These are phyloP conservation scores for Odontomyia ornata DNA, from an alignment of 2,888 invertebrate genomes.

Conservation along the genomic window DNA sequence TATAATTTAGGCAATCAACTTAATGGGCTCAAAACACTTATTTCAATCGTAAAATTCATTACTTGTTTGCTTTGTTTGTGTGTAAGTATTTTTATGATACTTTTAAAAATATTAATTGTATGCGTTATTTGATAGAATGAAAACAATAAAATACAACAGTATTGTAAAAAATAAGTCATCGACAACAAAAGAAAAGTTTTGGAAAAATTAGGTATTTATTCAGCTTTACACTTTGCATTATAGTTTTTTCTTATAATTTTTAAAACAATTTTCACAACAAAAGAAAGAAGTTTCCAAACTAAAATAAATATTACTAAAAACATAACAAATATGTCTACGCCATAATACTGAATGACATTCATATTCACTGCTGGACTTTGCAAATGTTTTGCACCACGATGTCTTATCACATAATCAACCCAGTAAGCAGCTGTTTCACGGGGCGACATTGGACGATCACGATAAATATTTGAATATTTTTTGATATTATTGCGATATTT, in stretches of 20 bases:
- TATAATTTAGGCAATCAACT: too few relatives aligned
- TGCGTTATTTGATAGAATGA: too few relatives aligned
- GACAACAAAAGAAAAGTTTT: too few relatives aligned
- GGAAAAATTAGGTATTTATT: too few relatives aligned
- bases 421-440: conserved; percentile 67
- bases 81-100: too few relatives aligned
- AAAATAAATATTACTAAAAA: background rate
- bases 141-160: too few relatives aligned
- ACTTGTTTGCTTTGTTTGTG: too few relatives aligned
- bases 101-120: too few relatives aligned
- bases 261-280: background rate
- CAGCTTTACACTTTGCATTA: background rate
- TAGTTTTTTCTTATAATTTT: background rate
- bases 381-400: conserved; percentile 66
- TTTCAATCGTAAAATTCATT: too few relatives aligned
- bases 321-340: conserved; percentile 63
- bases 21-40: too few relatives aligned
- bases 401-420: conserved; percentile 68
- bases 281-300: background rate
- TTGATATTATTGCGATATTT: conserved; percentile 57
- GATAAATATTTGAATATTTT: conserved; percentile 64
- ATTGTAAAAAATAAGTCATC: too few relatives aligned
- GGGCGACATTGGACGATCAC: conserved; percentile 66
- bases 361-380: conserved; percentile 65
- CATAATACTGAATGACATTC: conserved; percentile 62